These are phyloP conservation scores for Subanguina moxae DNA, from an alignment of 1,140 invertebrate species.

Conservation along the genomic window DNA sequence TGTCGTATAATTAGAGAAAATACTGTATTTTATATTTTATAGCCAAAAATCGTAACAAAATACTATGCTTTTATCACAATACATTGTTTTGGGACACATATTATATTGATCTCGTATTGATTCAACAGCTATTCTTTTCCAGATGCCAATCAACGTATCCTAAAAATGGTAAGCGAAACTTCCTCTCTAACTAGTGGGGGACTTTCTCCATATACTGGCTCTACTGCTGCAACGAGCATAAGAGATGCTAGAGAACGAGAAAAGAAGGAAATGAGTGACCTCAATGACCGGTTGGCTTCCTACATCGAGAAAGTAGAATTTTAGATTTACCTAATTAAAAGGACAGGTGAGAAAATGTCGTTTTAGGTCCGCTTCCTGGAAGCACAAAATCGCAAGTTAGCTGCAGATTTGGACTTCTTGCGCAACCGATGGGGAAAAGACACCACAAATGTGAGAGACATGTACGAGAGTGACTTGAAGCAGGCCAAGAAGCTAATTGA, in stretches of 20 bases:
- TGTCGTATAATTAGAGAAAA: too few species aligned
- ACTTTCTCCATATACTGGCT: constrained; percentile 44
- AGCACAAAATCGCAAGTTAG: constrained; percentile 63
- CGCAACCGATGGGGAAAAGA: constrained; percentile 63
- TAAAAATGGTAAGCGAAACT: constrained; percentile 57
- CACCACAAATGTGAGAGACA: constrained; percentile 61
- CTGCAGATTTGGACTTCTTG: constrained; percentile 61
- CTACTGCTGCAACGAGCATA: constrained; percentile 59
- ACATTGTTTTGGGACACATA: too few species aligned
- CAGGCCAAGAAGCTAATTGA: constrained; percentile 47
- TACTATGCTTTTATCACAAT: too few species aligned
- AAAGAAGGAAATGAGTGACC: constrained; percentile 63
- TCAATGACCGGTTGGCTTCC: constrained; percentile 63
- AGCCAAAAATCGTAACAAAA: constrained; percentile 13
- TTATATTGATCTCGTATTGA: too few species aligned
- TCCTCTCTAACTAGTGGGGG: constrained; percentile 49
- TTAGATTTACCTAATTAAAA: too few species aligned
- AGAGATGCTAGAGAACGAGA: constrained; percentile 61
- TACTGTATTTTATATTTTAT: too few species aligned
- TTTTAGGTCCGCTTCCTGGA: constrained; percentile 63
- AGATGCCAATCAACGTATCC: constrained; percentile 36
- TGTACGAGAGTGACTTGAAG: constrained; percentile 63
- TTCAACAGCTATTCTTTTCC: constrained; percentile 32
- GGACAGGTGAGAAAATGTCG: too few species aligned
- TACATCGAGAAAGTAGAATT: constrained; percentile 62